Percentiles rank a stretch among this genome's conserved stretches.
phyloP scores from a whole-genome alignment of 2,113 vertebrate species.

The Gallinago media region DNA sequence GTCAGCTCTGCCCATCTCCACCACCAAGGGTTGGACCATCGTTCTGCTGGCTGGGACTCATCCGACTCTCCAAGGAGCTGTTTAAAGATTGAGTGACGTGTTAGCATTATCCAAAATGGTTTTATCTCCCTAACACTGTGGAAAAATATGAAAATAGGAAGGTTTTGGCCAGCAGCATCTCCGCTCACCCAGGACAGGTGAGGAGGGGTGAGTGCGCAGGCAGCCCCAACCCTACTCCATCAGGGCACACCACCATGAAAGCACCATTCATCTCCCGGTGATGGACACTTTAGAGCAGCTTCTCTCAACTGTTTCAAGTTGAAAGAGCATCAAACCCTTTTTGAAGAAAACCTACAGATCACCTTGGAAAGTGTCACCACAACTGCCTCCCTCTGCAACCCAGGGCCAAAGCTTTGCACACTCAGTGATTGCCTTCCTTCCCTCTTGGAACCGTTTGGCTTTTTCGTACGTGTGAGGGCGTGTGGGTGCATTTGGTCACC shows the following conservation, averaged over 20 bases:
- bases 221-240: not conserved
- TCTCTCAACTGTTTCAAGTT: conserved; percentile 8
- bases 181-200: not conserved
- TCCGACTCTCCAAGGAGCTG: fast-evolving
- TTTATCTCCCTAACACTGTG: not conserved
- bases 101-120: not conserved
- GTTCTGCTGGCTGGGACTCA: not conserved
- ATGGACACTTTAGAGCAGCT: conserved; percentile 41
- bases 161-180: not conserved
- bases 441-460: not conserved
- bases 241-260: not conserved
- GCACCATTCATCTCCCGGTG: not conserved
- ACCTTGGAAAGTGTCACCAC: conserved; percentile 24
- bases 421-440: not conserved
- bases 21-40: fast-evolving
- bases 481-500: fast-evolving
- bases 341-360: conserved; percentile 54
- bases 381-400: not conserved
- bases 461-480: not conserved
- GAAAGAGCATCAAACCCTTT: conserved; percentile 44
- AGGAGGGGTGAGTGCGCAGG: fast-evolving
- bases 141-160: not conserved
- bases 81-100: fast-evolving
- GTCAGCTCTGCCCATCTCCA: not conserved
- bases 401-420: not conserved